A percentile compares a stretch with the other conserved stretches of the same genome.
These are phyloP conservation scores for Limnephilus lunatus DNA, from an alignment of 2,888 invertebrate genomes.

Conservation along the genomic window DNA sequence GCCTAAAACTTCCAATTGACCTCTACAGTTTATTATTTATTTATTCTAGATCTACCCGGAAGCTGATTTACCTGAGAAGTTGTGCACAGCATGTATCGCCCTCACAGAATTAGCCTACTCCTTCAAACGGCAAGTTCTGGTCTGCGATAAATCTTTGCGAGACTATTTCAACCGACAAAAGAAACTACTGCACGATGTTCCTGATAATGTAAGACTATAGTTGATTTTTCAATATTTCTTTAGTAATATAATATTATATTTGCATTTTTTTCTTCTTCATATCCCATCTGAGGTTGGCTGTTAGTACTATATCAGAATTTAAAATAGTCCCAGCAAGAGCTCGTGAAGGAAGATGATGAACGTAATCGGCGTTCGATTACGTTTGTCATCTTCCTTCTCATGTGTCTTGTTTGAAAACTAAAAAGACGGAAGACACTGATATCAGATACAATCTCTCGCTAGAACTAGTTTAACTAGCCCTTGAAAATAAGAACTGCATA, in stretches of 20 bases:
- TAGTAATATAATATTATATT: not conserved
- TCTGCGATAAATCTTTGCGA: conserved; percentile 43
- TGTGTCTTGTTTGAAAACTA: too few species aligned
- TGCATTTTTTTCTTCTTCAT: too few species aligned
- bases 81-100: conserved; percentile 41
- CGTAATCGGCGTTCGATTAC: too few species aligned
- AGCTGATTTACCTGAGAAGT: conserved; percentile 47
- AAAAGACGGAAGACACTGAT: too few species aligned
- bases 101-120: conserved; percentile 29
- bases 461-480: too few species aligned
- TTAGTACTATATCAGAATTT: not conserved
- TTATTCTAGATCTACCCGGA: conserved; percentile 47
- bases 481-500: too few species aligned
- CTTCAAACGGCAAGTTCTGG: conserved; percentile 52
- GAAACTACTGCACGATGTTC: not conserved
- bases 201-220: conserved; percentile 28
- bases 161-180: conserved; percentile 9
- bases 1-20: too few species aligned
- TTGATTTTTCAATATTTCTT: not conserved
- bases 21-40: not conserved
- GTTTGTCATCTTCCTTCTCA: too few species aligned
- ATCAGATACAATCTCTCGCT: too few species aligned
- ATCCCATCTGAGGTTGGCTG: not conserved
- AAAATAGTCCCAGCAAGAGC: too few species aligned
- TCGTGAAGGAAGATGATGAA: too few species aligned